A percentile compares a stretch with the other conserved stretches of the same genome.
Evolutionary conservation across 2,113 vertebrate genomes (phyloP).

Genomic region (Climacteris rufus): DNA sequence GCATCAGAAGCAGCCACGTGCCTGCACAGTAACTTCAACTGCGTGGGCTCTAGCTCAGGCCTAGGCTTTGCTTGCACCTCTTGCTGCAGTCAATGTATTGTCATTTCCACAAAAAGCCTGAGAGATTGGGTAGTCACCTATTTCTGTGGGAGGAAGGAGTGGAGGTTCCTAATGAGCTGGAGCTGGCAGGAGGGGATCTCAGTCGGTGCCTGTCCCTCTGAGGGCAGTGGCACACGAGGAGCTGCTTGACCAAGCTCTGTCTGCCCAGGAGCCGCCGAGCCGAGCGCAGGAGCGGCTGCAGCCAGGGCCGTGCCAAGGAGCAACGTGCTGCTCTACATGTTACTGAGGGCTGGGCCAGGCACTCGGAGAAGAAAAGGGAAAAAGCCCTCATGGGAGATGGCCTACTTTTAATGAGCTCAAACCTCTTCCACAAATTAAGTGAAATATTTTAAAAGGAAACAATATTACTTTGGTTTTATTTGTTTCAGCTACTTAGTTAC

Average conservation of each 20-base stretch:
- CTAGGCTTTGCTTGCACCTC: neutral
- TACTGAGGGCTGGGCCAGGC: neutral
- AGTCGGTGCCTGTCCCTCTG: neutral
- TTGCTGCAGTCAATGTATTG: fast-evolving
- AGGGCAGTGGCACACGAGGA: neutral
- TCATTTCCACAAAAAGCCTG: neutral
- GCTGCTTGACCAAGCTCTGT: neutral
- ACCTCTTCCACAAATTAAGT: slow-evolving; percentile 78
- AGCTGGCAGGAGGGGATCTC: neutral
- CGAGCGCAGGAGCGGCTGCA: neutral
- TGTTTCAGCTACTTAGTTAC: slow-evolving; percentile 83
- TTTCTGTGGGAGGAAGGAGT: neutral
- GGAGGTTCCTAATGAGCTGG: neutral
- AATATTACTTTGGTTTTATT: slow-evolving; percentile 81
- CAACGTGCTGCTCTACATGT: neutral
- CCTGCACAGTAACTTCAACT: neutral
- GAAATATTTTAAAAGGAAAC: slow-evolving; percentile 79
- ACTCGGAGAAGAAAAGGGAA: neutral
- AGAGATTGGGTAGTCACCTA: neutral
- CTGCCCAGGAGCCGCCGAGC: neutral
- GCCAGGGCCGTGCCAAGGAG: neutral
- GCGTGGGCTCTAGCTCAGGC: neutral
- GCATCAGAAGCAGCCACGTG: neutral
- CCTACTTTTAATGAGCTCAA: slow-evolving; percentile 72
- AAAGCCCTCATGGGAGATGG: slow-evolving; percentile 37